These are phyloP conservation scores for Lithobius niger DNA, from an alignment of 1,140 invertebrate species.

Conservation along the genomic window DNA sequence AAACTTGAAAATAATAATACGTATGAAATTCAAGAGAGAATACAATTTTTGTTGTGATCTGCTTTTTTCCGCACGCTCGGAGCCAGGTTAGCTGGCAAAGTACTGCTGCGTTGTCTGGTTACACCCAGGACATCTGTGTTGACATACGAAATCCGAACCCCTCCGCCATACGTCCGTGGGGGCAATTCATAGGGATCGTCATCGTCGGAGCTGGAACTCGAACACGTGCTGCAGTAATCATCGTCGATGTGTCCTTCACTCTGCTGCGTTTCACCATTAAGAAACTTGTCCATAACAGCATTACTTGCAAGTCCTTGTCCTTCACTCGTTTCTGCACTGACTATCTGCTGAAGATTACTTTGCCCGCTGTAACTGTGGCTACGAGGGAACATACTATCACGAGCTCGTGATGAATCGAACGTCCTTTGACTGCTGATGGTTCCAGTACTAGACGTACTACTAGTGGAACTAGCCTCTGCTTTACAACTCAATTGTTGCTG, in stretches of 20 bases:
- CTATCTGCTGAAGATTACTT: slow-evolving; percentile 10
- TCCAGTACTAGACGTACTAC: neutral
- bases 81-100: slow-evolving; percentile 8
- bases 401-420: neutral
- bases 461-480: neutral
- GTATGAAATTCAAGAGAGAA: slow-evolving; percentile 21
- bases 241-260: slow-evolving; percentile 18
- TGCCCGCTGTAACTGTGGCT: slow-evolving; percentile 17
- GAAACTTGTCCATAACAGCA: slow-evolving; percentile 24
- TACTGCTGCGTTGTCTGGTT: slow-evolving; percentile 24
- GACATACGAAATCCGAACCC: slow-evolving; percentile 71
- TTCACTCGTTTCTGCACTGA: slow-evolving; percentile 1
- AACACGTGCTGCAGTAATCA: slow-evolving; percentile 64
- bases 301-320: slow-evolving; percentile 35
- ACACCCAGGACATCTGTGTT: slow-evolving; percentile 70
- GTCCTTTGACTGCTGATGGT: too few relatives aligned
- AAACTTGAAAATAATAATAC: neutral
- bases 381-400: slow-evolving; percentile 1
- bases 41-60: slow-evolving; percentile 26
- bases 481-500: neutral
- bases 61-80: slow-evolving; percentile 14
- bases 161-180: slow-evolving; percentile 51
- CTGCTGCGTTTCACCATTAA: slow-evolving; percentile 26
- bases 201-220: slow-evolving; percentile 56
- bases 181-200: slow-evolving; percentile 62